Percentiles rank a stretch among this genome's conserved stretches.
These are phyloP conservation scores for Phalloptychus januarius DNA, from an alignment of 2,797 vertebrate species.

Conservation along the genomic window DNA sequence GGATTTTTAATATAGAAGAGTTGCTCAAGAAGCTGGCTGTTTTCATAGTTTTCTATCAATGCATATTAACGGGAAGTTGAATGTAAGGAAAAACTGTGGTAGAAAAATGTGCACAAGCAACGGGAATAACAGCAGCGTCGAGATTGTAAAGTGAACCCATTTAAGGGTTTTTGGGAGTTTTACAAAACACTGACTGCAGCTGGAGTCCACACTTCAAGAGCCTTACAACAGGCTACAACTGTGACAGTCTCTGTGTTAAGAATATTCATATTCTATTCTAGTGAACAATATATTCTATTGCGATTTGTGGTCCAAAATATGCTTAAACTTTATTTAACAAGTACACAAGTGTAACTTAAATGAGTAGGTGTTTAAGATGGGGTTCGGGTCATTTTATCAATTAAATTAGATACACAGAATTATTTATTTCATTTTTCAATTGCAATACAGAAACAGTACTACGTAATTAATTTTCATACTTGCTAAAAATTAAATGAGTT, in stretches of 20 bases:
- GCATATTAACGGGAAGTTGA: background rate
- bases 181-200: background rate
- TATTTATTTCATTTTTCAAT: background rate
- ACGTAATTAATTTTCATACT: background rate
- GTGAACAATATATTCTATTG: background rate
- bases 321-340: background rate
- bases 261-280: background rate
- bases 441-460: background rate
- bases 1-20: background rate
- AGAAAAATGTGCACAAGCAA: background rate
- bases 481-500: background rate
- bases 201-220: background rate
- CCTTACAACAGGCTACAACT: background rate
- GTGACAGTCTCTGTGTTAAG: background rate
- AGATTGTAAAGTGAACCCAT: background rate
- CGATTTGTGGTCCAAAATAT: background rate
- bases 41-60: background rate
- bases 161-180: background rate
- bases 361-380: background rate
- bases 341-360: background rate
- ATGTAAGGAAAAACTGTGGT: background rate
- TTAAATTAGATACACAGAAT: background rate
- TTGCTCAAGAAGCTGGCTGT: background rate
- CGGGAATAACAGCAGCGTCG: background rate
- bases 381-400: background rate